Base-by-base conservation (phyloP, 23 tunicate species). In the Diplosoma virens region DNA sequence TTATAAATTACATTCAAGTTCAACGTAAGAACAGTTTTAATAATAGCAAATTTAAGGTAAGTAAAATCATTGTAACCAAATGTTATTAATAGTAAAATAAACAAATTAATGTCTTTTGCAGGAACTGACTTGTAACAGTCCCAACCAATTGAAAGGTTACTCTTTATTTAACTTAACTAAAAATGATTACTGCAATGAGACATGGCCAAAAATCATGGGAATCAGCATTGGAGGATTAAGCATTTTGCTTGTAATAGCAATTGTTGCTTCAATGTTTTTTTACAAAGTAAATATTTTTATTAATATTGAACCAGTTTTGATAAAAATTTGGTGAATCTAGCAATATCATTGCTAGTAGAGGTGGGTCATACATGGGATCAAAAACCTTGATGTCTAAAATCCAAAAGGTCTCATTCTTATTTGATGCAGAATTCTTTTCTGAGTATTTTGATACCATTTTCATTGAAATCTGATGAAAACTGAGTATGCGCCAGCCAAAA, bases 1-100 rank as follows among this genome's bases (percentile, higher is more conserved):
- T 89, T 54, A 56, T 89, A 18, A 67, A 71, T 20, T 89, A 86
- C 84, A 64, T 83, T 20, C 73, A 79, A 78, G 69, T 88, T 28
- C 86, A 78, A 60, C 25, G 76, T 31, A 63, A 87, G 23, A 76
- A 80, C 31, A 2, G 45, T 41, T 17, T 69, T 22, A 36, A 66
- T 6, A 48, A 53, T 18, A 86, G 81, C 36, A 50, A 81, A 11
- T 77, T 87, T 30, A 36, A 81, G 78, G 95, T 87, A 81, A 47
- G 66, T n/a, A n/a, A n/a, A n/a, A n/a, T n/a, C n/a, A n/a, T n/a
- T n/a, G n/a, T n/a, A n/a, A n/a, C n/a, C n/a, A n/a, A n/a, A n/a
- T n/a, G n/a, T n/a, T n/a, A n/a, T n/a, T n/a, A n/a, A n/a, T n/a
- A n/a, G n/a, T n/a, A n/a, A n/a, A n/a, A n/a, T n/a, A n/a, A n/a